Base-by-base conservation (phyloP, 2,113 vertebrate species). In the Bothrops jararaca region DNA sequence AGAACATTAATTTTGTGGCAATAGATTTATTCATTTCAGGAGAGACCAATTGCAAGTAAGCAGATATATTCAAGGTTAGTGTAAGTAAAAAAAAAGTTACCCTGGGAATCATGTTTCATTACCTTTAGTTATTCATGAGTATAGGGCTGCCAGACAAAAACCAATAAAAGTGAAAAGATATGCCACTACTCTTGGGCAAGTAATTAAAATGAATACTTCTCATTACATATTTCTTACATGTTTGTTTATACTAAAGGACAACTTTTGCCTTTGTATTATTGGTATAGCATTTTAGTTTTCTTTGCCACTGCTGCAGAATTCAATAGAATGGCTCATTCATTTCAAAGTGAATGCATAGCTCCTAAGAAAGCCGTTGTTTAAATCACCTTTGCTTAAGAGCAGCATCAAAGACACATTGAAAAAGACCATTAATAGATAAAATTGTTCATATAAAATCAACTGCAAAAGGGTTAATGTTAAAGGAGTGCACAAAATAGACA, bases 81-180 rank as follows among this genome's bases (percentile, higher is more conserved):
- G 74, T 90, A 85, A 92, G 54, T 92, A 53, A 58, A 92, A 42
- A 74, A 80, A 42, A 53, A 60, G 88, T 92, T 88, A 64, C 52
- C 88, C 69, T 89, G 92, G 88, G 88, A 92, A 90, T 86, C 69
- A 86, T 86, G 88, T 92, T 92, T 92, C 92, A 92, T 92, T 86
- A 92, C 88, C 88, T 80, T 86, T 86, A 56, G 74, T 92, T 86
- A 56, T 90, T 90, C 54, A 92, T 90, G 92, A 92, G 54, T 90
- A n/a, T 56, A 90, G 45, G 39, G 45, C 74, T 86, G 92, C 69
- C 54, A 64, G 54, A 86, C 50, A 57, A 39, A 86, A 92, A 48
- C 54, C 29, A 80, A n/a, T 52, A 34, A 86, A 90, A 86, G 88
- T 53, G 88, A 86, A 90, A 39, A 60, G 45, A 23, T 39, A 86